Conservation (phyloP, 2,113 vertebrate genomes). For the Tragelaphus buxtoni region DNA sequence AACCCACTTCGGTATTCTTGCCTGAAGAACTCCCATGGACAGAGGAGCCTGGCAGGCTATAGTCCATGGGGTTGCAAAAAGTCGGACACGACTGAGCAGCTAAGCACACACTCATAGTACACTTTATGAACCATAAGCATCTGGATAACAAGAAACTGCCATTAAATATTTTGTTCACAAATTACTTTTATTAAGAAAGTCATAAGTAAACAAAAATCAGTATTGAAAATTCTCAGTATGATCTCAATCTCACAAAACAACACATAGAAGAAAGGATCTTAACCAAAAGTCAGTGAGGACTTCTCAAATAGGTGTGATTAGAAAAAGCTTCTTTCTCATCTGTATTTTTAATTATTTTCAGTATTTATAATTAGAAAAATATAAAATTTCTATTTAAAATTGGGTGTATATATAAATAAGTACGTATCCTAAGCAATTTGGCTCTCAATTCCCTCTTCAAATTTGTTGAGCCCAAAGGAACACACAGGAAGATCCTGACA, state of each 20-base stretch:
- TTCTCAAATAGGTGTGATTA: not conserved
- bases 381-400: not conserved
- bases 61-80: not conserved
- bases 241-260: not conserved
- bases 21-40: not conserved
- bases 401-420: not conserved
- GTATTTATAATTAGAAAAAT: conserved; percentile 18
- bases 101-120: not conserved
- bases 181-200: conserved; percentile 20
- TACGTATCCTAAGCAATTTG: not conserved
- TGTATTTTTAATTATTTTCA: not conserved
- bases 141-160: not conserved
- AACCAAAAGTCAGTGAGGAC: not conserved
- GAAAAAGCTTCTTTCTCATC: not conserved
- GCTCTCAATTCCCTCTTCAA: conserved; percentile 21
- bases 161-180: not conserved
- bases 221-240: conserved; percentile 5
- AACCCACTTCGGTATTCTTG: not conserved
- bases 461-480: not conserved
- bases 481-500: not conserved
- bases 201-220: not conserved
- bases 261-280: not conserved
- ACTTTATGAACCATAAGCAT: not conserved
- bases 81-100: not conserved
- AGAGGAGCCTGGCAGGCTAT: not conserved